Percentiles rank a stretch among this genome's conserved stretches.
Conservation (phyloP, 2,888 invertebrate genomes). For the Tolmerus cingulatus region DNA sequence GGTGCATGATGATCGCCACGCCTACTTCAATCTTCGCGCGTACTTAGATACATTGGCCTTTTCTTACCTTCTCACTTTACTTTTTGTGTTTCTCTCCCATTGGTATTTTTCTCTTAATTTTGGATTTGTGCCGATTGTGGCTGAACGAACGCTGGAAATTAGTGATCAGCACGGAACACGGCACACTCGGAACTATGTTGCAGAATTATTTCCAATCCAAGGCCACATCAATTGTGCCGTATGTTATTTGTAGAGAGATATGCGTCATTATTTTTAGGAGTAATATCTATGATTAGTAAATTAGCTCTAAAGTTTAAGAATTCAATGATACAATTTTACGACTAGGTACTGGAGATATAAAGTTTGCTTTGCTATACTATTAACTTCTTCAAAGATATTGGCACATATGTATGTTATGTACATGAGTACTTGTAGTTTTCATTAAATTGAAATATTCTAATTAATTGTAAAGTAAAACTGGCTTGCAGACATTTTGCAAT, state of each 20-base stretch:
- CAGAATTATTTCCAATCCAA: not conserved
- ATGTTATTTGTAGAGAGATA: slow-evolving; percentile 5
- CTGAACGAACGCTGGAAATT: not conserved
- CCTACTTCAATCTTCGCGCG: slow-evolving; percentile 50
- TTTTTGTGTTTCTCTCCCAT: not conserved
- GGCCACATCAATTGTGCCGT: slow-evolving; percentile 15
- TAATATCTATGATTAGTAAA: not conserved
- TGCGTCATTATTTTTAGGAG: not conserved
- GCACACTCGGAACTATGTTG: not conserved
- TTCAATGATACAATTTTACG: not conserved
- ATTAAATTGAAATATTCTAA: no score
- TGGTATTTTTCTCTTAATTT: not conserved
- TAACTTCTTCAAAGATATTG: not conserved
- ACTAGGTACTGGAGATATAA: no score
- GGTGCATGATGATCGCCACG: slow-evolving; percentile 48
- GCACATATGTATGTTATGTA: no score
- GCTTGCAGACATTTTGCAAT: no score
- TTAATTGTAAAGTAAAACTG: no score
- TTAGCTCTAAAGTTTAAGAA: not conserved
- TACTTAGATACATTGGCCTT: slow-evolving; percentile 42
- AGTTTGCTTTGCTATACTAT: not conserved
- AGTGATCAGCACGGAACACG: not conserved
- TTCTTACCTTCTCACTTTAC: slow-evolving; percentile 33
- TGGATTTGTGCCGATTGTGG: not conserved
- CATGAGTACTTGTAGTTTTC: no score